Percentiles rank a stretch among this genome's conserved stretches.
Conservation (phyloP, 1,140 invertebrate genomes). For the Metopolophium dirhodum region DNA sequence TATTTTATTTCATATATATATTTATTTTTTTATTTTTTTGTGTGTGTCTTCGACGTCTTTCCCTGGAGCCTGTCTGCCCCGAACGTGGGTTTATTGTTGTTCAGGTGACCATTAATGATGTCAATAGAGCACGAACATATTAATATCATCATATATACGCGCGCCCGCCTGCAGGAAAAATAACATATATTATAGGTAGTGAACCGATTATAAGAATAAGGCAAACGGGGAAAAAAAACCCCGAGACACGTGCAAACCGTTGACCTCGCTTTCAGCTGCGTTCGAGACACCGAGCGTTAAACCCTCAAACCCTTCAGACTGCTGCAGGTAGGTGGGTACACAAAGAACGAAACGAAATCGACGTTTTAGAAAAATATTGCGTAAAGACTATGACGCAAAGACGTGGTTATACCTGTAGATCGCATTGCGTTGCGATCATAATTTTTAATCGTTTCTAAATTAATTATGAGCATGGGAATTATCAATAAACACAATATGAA, state of each 20-base stretch:
- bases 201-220: not conserved
- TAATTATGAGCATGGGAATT: not conserved
- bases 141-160: not conserved
- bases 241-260: conserved; percentile 18
- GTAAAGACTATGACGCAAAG: not conserved
- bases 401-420: not conserved
- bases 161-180: not conserved
- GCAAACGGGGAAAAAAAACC: not conserved
- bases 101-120: conserved; percentile 42
- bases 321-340: not conserved
- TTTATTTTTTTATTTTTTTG: not conserved
- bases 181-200: not conserved
- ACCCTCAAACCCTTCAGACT: not conserved
- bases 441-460: not conserved
- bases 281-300: not conserved
- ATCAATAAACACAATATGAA: not conserved
- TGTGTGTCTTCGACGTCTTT: not conserved
- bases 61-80: conserved; percentile 42
- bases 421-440: not conserved
- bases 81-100: not conserved
- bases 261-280: not conserved
- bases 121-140: conserved; percentile 20
- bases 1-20: not conserved
- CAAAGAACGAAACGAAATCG: not conserved
- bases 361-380: not conserved